phyloP scores from a whole-genome alignment of 2,797 vertebrate genomes.

The Macrochelys suwanniensis region DNA sequence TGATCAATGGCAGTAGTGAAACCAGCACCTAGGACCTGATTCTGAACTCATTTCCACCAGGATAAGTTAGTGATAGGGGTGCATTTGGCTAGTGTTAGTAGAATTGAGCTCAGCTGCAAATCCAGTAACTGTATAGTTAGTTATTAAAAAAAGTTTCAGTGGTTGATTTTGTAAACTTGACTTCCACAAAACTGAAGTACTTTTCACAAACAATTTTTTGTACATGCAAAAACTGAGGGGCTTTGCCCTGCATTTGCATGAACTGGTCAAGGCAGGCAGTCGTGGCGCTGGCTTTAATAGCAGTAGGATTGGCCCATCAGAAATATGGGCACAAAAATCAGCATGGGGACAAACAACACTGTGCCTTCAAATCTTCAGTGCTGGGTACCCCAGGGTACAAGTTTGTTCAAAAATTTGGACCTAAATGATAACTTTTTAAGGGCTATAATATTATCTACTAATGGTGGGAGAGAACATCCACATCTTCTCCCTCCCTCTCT shows the following conservation, averaged over 20 bases:
- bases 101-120: slow-evolving; percentile 42
- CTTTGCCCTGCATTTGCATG: not conserved
- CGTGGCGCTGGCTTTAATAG: not conserved
- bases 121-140: not conserved
- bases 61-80: slow-evolving; percentile 53
- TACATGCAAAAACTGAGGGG: not conserved
- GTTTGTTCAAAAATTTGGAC: not conserved
- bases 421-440: not conserved
- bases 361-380: not conserved
- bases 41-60: slow-evolving; percentile 40
- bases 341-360: not conserved
- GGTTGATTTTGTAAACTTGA: slow-evolving; percentile 14
- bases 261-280: not conserved
- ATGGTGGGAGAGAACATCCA: not conserved
- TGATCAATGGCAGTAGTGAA: slow-evolving; percentile 53
- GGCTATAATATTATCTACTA: not conserved
- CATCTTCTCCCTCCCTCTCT: not conserved
- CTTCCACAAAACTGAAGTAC: not conserved
- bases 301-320: not conserved
- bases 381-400: not conserved
- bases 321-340: not conserved
- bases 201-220: not conserved
- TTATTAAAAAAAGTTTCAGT: not conserved
- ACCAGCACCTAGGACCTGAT: slow-evolving; percentile 64
- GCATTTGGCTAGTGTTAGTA: slow-evolving; percentile 42